Base-by-base conservation (phyloP, 2,888 invertebrate species). In the Lordiphosa andalusiaca region DNA sequence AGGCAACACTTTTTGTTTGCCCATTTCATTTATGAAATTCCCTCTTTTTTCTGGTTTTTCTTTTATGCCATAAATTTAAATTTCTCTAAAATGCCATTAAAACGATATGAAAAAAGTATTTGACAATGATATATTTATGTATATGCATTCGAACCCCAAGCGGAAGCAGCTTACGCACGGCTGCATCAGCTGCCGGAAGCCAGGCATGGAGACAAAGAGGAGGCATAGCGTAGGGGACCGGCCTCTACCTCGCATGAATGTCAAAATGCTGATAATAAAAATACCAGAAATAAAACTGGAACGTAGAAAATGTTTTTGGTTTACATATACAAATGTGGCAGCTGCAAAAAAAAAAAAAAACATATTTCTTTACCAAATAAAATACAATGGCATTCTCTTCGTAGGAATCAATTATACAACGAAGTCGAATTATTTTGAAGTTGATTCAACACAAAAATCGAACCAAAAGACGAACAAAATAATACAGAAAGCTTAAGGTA, bases 191-290 rank as follows among this genome's bases (percentile, higher is more conserved):
- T 44, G 53, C 84, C 84, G 77, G 77, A 77, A 81, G 75, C 69
- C 61, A 76, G 38, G 33, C 50, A 44, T 19, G 35, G 54, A 38
- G n/a, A 25, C 62, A 63, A 66, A 50, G 41, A 47, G 16, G 19
- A 6, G 53, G 13, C 42, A 3, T 38, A 23, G 12, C 6, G 23
- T 10, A n/a, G 21, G 23, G n/a, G 12, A 12, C 40, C 40, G 16
- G 53, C 35, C 55, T 25, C 42, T 23, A 36, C 35, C 53, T 59
- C 65, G 65, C 62, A 63, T 54, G 74, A 81, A 77, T 77, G 84
- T 84, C 68, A 84, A 81, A 77, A 84, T 68, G 84, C 64, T 77
- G 84, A 81, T 81, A 77, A 84, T 74, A 73, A 81, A 76, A 76
- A 46, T 66, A 64, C 53, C 48, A 63, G 52, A 66, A 61, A 61